Conservation (phyloP, 2,888 invertebrate species). For the Fragum sueziense region DNA sequence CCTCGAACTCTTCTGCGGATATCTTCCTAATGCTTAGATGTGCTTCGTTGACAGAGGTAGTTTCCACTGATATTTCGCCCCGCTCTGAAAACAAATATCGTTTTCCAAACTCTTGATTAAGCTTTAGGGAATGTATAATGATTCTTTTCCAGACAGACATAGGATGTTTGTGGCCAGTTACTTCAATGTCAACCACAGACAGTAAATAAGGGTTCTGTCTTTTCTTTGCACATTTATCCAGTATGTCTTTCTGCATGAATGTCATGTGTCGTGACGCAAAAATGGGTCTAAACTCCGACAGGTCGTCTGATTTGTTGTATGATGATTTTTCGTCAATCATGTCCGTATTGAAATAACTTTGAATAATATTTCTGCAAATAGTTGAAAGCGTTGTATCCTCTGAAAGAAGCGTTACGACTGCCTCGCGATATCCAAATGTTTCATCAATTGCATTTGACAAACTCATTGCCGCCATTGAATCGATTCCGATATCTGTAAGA, state of each 20-base stretch:
- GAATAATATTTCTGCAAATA: background rate
- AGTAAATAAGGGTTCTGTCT: background rate
- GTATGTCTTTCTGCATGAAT: constrained; percentile 15
- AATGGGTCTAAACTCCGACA: background rate
- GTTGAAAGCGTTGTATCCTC: background rate
- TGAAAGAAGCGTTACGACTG: constrained; percentile 2
- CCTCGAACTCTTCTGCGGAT: background rate
- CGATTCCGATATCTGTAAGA: constrained; percentile 13
- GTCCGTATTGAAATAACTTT: background rate
- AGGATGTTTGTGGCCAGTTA: background rate
- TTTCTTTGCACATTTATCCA: background rate
- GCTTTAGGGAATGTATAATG: background rate
- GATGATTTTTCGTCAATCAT: background rate
- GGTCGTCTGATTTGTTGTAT: background rate
- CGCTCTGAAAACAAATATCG: background rate
- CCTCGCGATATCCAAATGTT: background rate
- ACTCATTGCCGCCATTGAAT: constrained; percentile 20
- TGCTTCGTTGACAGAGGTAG: background rate
- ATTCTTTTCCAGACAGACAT: background rate
- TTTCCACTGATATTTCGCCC: background rate
- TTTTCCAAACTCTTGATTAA: background rate
- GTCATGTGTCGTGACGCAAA: background rate
- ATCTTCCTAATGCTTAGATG: background rate
- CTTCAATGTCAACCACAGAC: background rate
- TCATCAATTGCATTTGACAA: constrained; percentile 12